A percentile compares a stretch with the other conserved stretches of the same genome.
Conservation (phyloP, 2,797 vertebrate species). For the Manis crassicaudata region DNA sequence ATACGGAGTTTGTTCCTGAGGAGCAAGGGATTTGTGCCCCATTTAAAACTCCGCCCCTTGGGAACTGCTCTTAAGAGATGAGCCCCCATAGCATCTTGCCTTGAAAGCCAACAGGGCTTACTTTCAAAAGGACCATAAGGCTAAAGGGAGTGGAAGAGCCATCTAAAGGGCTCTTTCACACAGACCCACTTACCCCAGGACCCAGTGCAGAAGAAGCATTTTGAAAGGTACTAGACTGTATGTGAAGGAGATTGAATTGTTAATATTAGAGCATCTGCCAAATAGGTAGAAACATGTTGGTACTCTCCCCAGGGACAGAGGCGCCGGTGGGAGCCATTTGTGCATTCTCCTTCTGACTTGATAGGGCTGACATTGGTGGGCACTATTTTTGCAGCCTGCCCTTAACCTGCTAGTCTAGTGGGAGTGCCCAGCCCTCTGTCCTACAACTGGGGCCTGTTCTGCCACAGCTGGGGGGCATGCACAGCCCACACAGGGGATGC, state of each 20-base stretch:
- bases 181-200: not conserved
- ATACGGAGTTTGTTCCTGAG: not conserved
- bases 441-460: not conserved
- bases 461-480: not conserved
- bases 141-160: not conserved
- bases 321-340: not conserved
- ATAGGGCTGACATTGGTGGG: not conserved
- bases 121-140: not conserved
- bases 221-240: not conserved
- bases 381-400: not conserved
- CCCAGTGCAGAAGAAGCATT: not conserved
- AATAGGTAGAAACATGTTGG: not conserved
- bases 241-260: not conserved
- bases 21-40: not conserved
- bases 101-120: not conserved
- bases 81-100: not conserved
- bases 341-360: not conserved
- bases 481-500: not conserved
- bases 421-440: not conserved
- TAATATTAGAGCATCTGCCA: not conserved
- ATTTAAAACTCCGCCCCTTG: not conserved
- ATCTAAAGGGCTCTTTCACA: not conserved
- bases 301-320: not conserved
- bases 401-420: not conserved
- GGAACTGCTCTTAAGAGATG: not conserved